These are phyloP conservation scores for Popillia japonica DNA, from an alignment of 1,140 invertebrate species.

Conservation along the genomic window DNA sequence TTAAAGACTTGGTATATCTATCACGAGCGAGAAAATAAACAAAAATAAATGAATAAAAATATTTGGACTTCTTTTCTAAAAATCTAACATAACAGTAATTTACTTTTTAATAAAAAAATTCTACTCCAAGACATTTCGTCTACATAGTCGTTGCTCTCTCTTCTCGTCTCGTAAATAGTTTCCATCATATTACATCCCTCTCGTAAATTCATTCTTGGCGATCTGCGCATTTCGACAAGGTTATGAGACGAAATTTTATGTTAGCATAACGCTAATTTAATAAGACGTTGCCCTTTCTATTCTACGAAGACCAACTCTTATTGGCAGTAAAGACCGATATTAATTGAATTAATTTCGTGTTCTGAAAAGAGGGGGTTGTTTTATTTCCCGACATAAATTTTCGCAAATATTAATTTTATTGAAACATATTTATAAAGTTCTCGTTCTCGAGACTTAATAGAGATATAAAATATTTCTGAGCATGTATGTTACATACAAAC, in stretches of 20 bases:
- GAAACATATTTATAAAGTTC: neutral
- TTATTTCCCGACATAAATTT: neutral
- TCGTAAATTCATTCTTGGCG: neutral
- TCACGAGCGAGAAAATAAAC: no score
- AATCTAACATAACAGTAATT: no score
- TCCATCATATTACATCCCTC: no score
- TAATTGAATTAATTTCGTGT: neutral
- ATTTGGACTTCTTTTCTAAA: no score
- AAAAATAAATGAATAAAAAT: no score
- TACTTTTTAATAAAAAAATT: no score
- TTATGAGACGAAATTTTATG: neutral
- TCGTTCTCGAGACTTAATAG: neutral
- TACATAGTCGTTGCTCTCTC: no score
- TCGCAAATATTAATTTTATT: neutral
- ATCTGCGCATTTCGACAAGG: neutral
- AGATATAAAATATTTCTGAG: neutral
- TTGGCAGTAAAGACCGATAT: neutral
- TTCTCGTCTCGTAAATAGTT: no score
- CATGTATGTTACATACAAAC: no score
- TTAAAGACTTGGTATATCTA: no score
- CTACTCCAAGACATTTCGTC: no score
- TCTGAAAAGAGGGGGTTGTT: neutral
- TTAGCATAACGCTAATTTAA: conserved; percentile 6
- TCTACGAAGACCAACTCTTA: neutral
- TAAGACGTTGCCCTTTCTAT: neutral